A percentile compares a stretch with the other conserved stretches of the same genome.
Conservation (phyloP, 1,140 invertebrate genomes). For the Bombus superbus region DNA sequence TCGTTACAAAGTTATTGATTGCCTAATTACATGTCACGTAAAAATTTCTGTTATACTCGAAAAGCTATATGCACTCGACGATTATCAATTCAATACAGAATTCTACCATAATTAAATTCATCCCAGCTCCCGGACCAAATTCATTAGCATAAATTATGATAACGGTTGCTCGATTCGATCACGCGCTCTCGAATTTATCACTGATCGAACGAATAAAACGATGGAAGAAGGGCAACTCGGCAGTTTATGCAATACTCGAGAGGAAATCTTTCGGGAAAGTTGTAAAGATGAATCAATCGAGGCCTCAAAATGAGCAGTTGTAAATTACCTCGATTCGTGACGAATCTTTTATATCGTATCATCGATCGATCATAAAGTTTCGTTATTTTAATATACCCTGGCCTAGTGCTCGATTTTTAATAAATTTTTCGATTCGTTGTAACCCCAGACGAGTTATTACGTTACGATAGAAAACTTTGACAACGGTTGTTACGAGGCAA, state of each 20-base stretch:
- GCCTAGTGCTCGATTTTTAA: constrained; percentile 53
- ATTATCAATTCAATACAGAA: neutral
- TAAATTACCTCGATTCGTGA: constrained; percentile 46
- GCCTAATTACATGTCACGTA: neutral
- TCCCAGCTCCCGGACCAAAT: neutral
- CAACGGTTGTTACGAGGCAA: neutral
- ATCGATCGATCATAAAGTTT: constrained; percentile 24
- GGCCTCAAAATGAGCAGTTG: constrained; percentile 28
- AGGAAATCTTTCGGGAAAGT: constrained; percentile 32
- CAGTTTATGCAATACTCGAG: constrained; percentile 9
- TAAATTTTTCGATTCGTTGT: constrained; percentile 52
- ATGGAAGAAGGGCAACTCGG: neutral
- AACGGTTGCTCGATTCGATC: neutral
- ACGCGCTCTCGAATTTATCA: neutral
- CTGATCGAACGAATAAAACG: neutral
- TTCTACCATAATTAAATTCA: neutral
- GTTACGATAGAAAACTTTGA: neutral
- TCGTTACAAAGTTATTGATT: neutral
- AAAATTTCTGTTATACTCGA: neutral
- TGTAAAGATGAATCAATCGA: constrained; percentile 42
- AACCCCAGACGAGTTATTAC: constrained; percentile 46
- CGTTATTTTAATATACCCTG: constrained; percentile 23
- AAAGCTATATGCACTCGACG: neutral
- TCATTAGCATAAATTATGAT: constrained; percentile 1
- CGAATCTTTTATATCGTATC: constrained; percentile 27